Evolutionary conservation across 2,888 invertebrate species (phyloP).

Genomic region (Drosophila sordidula): DNA sequence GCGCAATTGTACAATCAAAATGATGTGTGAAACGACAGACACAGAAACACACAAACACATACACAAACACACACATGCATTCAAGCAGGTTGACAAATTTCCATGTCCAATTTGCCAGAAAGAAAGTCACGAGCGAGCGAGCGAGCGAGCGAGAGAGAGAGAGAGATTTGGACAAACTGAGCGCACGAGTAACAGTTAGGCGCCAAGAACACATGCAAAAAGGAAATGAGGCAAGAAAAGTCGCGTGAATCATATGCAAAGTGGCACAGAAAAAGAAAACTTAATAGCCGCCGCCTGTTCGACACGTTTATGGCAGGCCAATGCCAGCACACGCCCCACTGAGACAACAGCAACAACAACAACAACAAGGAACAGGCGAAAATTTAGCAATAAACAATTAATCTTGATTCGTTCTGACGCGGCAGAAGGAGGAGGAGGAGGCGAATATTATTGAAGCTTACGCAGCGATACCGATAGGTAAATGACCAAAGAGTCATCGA

Average conservation of each 20-base stretch:
- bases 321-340: slow-evolving; percentile 42
- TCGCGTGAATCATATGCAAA: slow-evolving; percentile 70
- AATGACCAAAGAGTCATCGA: slow-evolving; percentile 65
- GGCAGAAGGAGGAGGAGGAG: neutral
- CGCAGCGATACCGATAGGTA: slow-evolving; percentile 61
- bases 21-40: slow-evolving; percentile 49
- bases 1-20: slow-evolving; percentile 68
- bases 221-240: slow-evolving; percentile 57
- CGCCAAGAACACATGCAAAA: slow-evolving; percentile 41
- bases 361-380: slow-evolving; percentile 15
- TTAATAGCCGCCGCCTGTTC: slow-evolving; percentile 19
- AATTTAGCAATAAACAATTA: slow-evolving; percentile 57
- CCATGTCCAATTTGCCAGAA: slow-evolving; percentile 55
- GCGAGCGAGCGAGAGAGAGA: slow-evolving; percentile 9
- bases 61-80: neutral
- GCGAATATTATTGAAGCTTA: slow-evolving; percentile 27
- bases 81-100: slow-evolving; percentile 67
- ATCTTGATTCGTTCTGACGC: slow-evolving; percentile 63
- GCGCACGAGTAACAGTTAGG: slow-evolving; percentile 36
- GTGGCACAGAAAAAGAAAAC: slow-evolving; percentile 53
- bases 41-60: slow-evolving; percentile 16
- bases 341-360: slow-evolving; percentile 18
- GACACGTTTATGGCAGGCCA: slow-evolving; percentile 42
- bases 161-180: neutral
- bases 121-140: slow-evolving; percentile 26